Base-by-base conservation (phyloP, 2,888 invertebrate genomes). In the Chrysotoxum bicinctum region DNA sequence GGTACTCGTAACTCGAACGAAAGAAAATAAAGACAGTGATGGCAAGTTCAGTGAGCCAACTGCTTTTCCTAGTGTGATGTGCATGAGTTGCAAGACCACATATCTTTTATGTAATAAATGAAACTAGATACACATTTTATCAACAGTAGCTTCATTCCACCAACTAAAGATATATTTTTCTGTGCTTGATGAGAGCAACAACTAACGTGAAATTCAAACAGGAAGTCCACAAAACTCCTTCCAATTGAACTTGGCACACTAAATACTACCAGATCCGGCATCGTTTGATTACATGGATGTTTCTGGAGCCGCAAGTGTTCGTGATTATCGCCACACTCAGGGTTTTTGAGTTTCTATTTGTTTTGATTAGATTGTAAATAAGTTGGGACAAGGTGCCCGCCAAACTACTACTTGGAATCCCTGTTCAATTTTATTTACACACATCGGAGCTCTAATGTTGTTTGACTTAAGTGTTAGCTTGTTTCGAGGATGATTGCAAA, bases 41-140 rank as follows among this genome's bases (percentile, higher is more conserved):
- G 72, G 85, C 76, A 85, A 80, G 85, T 85, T 77, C 77, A 85
- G 77, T 85, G 14, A 81, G 73, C 58, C 81, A 81, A 58, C 69
- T 66, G 56, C 73, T 85, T 69, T 62, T 77, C 62, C 64, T 73
- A 58, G 72, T 73, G 52, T 54, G 45, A 37, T 37, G 14, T 26
- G 40, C 45, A 60, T 62, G 45, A 14, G 54, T 77, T 77, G 62
- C 68, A 83, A 69, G 30, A 68, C 74, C 56, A 56, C 73, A 52
- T 32, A 37, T 26, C 10, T 23, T 5, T 21, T 23, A 48, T 48
- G 48, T 21, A 23, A 45, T 23, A 52, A 58, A 43, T 62, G 35
- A 62, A 4, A 60, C 19, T 10, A 54, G 43, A 32, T 54, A 72
- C 4, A 35, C 12, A 35, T 35, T 35, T 35, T 5, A 26, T 26